phyloP scores from a whole-genome alignment of 1,140 invertebrate species.

The Neelides sp. region DNA sequence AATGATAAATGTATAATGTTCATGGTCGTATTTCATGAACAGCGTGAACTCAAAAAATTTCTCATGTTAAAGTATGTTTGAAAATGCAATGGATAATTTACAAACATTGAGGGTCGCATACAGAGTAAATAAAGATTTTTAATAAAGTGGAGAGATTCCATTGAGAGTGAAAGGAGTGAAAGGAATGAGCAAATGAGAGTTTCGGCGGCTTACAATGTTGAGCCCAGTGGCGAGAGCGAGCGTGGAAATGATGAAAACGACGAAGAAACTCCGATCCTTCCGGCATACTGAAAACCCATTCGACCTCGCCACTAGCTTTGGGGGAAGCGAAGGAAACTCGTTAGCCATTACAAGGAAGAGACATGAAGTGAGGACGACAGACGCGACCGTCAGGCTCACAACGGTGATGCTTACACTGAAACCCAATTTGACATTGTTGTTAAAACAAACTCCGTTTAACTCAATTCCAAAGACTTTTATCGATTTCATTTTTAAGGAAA shows the following conservation, averaged over 20 bases:
- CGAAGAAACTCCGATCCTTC: slow-evolving; percentile 33
- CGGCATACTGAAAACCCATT: slow-evolving; percentile 44
- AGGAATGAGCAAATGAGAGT: background rate
- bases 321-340: slow-evolving; percentile 53
- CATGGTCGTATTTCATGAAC: no score
- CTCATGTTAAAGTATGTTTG: no score
- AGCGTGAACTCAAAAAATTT: no score
- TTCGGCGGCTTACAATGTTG: slow-evolving; percentile 34
- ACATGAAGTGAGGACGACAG: slow-evolving; percentile 24
- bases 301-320: slow-evolving; percentile 53
- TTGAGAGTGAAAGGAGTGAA: slow-evolving; percentile 2
- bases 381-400: slow-evolving; percentile 19
- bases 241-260: slow-evolving; percentile 34
- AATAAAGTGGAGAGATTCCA: no score
- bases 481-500: slow-evolving; percentile 4
- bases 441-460: background rate
- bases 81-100: no score
- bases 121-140: no score
- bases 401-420: slow-evolving; percentile 19
- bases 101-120: no score
- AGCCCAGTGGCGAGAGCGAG: slow-evolving; percentile 34
- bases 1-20: no score
- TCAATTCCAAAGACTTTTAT: background rate
- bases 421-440: slow-evolving; percentile 10
- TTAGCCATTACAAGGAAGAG: slow-evolving; percentile 70